A percentile compares a stretch with the other conserved stretches of the same genome.
Conservation (phyloP, 92 coral and sea anemone species). For the Porites rus region DNA sequence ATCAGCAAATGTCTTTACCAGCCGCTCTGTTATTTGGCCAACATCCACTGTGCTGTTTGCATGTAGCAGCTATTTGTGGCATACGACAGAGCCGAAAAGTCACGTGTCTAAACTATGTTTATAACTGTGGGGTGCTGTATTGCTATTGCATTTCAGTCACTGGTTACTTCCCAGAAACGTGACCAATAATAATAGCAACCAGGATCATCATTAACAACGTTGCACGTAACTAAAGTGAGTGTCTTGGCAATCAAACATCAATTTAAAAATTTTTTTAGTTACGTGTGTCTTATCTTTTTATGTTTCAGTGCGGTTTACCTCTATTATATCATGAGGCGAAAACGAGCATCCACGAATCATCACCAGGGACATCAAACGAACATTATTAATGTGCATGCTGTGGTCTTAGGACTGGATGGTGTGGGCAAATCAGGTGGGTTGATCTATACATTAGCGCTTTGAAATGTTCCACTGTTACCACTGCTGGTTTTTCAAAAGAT, state of each 20-base stretch:
- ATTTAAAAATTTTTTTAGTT: background rate
- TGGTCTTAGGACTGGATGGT: slow-evolving; percentile 79
- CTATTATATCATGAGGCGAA: slow-evolving; percentile 26
- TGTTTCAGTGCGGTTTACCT: slow-evolving; percentile 1
- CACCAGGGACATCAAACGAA: slow-evolving; percentile 13
- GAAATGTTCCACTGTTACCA: background rate
- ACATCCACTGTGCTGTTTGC: too few species aligned
- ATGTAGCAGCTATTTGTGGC: too few species aligned
- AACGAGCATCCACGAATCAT: slow-evolving; percentile 8
- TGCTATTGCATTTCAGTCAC: background rate
- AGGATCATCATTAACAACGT: background rate
- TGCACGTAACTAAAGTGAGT: background rate
- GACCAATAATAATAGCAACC: background rate
- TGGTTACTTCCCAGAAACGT: background rate
- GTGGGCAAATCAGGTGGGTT: slow-evolving; percentile 86
- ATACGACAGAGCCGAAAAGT: background rate
- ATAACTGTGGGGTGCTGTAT: background rate
- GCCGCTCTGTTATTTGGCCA: too few species aligned
- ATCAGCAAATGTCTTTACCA: too few species aligned
- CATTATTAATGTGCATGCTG: slow-evolving; percentile 57
- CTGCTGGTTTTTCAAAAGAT: too few species aligned
- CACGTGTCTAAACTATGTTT: background rate
- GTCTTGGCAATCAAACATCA: background rate
- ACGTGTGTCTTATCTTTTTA: background rate
- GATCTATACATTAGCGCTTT: too few species aligned